Evolutionary conservation across 2,888 invertebrate genomes (phyloP), one percentile per base, ranked within the genome.

Genomic region (Drosophila mayaguana): DNA sequence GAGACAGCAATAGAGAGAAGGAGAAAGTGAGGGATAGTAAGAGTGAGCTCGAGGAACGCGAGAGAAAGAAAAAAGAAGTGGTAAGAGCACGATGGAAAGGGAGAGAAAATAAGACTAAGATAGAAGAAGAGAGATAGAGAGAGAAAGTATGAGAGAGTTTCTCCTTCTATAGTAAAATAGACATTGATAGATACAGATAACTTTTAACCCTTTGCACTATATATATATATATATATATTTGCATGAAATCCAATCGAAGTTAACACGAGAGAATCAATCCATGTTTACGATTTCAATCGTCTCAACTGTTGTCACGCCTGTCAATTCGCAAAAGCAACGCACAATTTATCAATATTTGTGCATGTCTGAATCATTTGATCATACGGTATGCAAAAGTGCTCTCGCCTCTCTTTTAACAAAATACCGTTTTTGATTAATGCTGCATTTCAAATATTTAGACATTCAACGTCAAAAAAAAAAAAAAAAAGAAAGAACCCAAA

Each of bases 301-400:
- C 63, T 45, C 53, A 54, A 51, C 46, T 54, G 28, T 43, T 63
- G 63, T 63, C 54, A 48, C 46, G 59, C 51, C 62, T 80, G 72
- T 72, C 77, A 80, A 48, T 72, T 72, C 55, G 22, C 66, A 67
- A 60, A 80, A 62, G 34, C 53, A 69, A 42, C 25, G 54, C 51
- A 61, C 42, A 61, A 61, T 80, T 72, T 72, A 83, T 88, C 89
- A 83, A 89, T 88, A 88, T 83, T 83, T 83, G 68, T 64, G 46
- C 66, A 72, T 69, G 63, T 73, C 56, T 81, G 59, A 59, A 59
- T 38, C 28, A 51, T 38, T 61, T 50, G 48, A 22, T 46, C 59
- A 43, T 45, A 38, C 42, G 16, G 53, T 54, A 66, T 61, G 66
- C 57, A 77, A 72, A 72, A 71, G 43, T 67, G 70, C 53, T 62